Evolutionary conservation across 2,888 invertebrate species (phyloP).

Genomic region (Hipparchia semele): DNA sequence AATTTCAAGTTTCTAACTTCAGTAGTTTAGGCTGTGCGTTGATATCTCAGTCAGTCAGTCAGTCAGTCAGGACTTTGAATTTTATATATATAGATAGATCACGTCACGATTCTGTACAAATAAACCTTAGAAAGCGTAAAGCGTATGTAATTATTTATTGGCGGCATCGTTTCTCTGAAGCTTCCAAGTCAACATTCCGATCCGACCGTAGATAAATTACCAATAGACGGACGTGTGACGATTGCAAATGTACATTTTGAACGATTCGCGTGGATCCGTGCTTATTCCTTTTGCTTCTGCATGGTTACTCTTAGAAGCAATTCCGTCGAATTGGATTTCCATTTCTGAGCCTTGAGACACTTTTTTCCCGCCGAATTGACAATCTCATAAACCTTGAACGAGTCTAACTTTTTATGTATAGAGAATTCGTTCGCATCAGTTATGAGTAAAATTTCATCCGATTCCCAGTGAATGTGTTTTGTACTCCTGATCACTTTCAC

Average conservation of each 20-base stretch:
- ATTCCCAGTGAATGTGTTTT: too few relatives aligned
- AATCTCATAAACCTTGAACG: neutral
- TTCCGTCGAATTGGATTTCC: neutral
- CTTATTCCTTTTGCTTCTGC: slow-evolving; percentile 9
- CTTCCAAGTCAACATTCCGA: slow-evolving; percentile 9
- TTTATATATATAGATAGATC: too few relatives aligned
- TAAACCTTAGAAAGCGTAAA: slow-evolving; percentile 2
- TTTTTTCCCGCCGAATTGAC: neutral
- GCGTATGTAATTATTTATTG: slow-evolving; percentile 7
- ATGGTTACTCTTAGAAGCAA: neutral
- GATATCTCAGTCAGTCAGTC: too few relatives aligned
- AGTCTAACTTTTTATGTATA: neutral
- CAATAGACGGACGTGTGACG: slow-evolving; percentile 20
- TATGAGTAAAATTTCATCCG: too few relatives aligned
- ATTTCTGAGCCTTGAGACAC: neutral
- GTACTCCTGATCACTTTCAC: too few relatives aligned
- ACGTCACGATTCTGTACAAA: neutral
- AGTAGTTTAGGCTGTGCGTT: too few relatives aligned
- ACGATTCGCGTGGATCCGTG: slow-evolving; percentile 10
- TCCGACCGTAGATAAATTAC: slow-evolving; percentile 13
- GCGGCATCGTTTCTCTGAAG: slow-evolving; percentile 2
- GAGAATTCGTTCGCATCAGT: neutral
- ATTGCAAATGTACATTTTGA: slow-evolving; percentile 13
- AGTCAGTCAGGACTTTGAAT: too few relatives aligned
- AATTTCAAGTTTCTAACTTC: too few relatives aligned